phyloP scores from a whole-genome alignment of 2,797 vertebrate species.

The Phoxinus dragarum region DNA sequence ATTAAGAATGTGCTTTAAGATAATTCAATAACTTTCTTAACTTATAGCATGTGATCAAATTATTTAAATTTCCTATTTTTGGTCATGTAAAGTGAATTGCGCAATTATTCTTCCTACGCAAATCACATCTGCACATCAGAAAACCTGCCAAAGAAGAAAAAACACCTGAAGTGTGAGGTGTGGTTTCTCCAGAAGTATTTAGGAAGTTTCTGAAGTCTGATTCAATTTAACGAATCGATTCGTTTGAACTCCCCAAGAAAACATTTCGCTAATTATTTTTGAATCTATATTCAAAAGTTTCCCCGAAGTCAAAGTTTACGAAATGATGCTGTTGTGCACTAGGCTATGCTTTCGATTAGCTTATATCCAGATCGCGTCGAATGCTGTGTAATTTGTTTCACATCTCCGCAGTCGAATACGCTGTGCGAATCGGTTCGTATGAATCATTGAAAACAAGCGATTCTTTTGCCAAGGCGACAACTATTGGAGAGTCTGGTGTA shows the following conservation, averaged over 20 bases:
- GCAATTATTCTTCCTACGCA: not conserved
- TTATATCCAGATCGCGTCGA: not conserved
- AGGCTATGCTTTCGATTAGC: not conserved
- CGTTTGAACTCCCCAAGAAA: not conserved
- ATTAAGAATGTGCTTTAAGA: not conserved
- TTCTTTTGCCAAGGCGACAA: not conserved
- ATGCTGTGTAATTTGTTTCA: not conserved
- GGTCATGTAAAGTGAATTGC: not conserved
- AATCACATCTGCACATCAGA: not conserved
- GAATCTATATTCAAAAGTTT: not conserved
- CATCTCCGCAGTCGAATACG: not conserved
- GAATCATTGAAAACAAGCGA: not conserved
- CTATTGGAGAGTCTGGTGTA: not conserved
- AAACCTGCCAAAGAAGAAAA: not conserved
- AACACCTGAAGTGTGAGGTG: not conserved
- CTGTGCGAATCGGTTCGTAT: not conserved
- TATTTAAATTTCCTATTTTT: not conserved
- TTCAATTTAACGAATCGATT: not conserved
- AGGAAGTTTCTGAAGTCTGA: not conserved
- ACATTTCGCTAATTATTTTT: not conserved
- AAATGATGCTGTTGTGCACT: not conserved
- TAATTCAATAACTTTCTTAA: not conserved
- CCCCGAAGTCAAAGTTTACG: not conserved
- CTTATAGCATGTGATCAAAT: not conserved
- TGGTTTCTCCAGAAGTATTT: not conserved